Base-by-base conservation (phyloP, 2,888 invertebrate genomes). In the Xanthorhoe designata region DNA sequence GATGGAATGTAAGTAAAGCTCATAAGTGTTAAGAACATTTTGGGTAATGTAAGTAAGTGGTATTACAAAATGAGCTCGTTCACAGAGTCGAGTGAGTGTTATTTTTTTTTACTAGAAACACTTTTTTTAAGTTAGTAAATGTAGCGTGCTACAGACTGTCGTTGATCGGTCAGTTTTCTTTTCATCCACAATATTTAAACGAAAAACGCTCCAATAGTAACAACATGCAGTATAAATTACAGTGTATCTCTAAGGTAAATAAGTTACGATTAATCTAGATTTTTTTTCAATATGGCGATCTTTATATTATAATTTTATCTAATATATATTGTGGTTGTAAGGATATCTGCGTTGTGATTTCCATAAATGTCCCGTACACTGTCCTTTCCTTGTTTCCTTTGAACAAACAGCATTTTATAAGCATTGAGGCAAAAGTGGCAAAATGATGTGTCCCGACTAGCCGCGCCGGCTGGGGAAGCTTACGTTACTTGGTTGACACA, bases 311-410 rank as follows among this genome's bases (percentile, higher is more conserved):
- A 94, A 94, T 94, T 94, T 94, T 94, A 94, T 94, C 94, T 94
- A 94, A 94, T 94, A 95, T 95, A 95, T 95, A 95, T 95, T 95
- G 95, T 95, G 95, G 95, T 94, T 95, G 95, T 94, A 95, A 95
- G 95, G 95, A 94, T 89, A 91, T 85, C 85, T 91, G 93, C 90
- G 92, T 94, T 93, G 88, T 94, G 90, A 94, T 94, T 94, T 94
- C 90, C 92, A 83, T 83, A 78, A 82, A 78, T 79, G 78, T 90
- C 90, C 91, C 85, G 75, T 87, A 87, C 88, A 82, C 78, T 75
- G 76, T 80, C 87, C 84, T 52, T 82, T 88, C 89, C 91, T 83
- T 68, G 66, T 79, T 83, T 85, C 86, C 90, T 80, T 78, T 75
- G 68, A 65, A 64, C 60, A 61, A 64, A 68, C 35, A 50, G 73